Evolutionary conservation across 2,888 invertebrate genomes (phyloP).

Genomic region (Cybosia mesomella): DNA sequence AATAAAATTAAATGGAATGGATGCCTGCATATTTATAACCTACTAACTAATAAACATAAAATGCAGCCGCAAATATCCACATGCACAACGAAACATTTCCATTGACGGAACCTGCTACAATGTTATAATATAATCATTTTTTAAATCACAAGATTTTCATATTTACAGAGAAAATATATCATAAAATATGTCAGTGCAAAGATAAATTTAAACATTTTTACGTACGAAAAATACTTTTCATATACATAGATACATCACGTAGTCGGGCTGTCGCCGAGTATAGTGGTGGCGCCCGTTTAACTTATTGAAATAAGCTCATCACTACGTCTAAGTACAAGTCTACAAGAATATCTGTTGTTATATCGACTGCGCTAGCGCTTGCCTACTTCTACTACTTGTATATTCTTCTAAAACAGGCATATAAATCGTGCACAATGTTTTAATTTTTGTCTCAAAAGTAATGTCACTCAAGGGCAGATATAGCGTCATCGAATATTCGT

Average conservation of each 20-base stretch:
- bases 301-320: slow-evolving; percentile 60
- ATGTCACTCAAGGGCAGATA: slow-evolving; percentile 22
- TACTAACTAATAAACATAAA: slow-evolving; percentile 41
- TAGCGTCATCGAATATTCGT: slow-evolving; percentile 27
- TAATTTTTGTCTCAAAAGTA: slow-evolving; percentile 29
- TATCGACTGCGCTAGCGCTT: slow-evolving; percentile 32
- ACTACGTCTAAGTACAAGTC: slow-evolving; percentile 54
- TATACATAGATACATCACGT: slow-evolving; percentile 49
- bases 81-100: slow-evolving; percentile 31
- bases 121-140: neutral
- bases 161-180: slow-evolving; percentile 69
- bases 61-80: slow-evolving; percentile 30
- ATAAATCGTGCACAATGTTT: slow-evolving; percentile 27
- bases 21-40: slow-evolving; percentile 29
- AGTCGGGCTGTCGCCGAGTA: slow-evolving; percentile 47
- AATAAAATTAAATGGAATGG: slow-evolving; percentile 47
- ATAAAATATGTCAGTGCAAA: slow-evolving; percentile 66
- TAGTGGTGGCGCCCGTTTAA: slow-evolving; percentile 40
- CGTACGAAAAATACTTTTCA: slow-evolving; percentile 59
- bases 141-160: slow-evolving; percentile 74
- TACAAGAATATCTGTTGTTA: slow-evolving; percentile 28
- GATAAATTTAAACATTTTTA: slow-evolving; percentile 55
- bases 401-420: slow-evolving; percentile 39
- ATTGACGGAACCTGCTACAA: neutral
- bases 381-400: slow-evolving; percentile 37